phyloP scores from a whole-genome alignment of 2,113 vertebrate genomes.

The Melospiza georgiana region DNA sequence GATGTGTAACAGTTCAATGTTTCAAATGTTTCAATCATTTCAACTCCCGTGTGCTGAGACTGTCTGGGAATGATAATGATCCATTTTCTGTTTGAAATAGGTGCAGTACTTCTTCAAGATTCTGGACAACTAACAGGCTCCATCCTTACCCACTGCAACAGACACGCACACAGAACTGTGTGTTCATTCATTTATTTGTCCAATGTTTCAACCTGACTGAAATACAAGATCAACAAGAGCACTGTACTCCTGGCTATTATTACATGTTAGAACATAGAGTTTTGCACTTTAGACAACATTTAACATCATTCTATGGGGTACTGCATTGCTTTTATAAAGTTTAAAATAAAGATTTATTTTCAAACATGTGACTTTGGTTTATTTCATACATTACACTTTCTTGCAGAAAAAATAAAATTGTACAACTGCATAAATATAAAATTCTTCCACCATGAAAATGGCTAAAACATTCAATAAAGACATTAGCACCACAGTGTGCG shows the following conservation, averaged over 20 bases:
- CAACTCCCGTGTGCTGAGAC: fast-evolving
- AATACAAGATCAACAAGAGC: conserved; percentile 91
- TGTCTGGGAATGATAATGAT: too few species aligned
- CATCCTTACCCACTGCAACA: background rate
- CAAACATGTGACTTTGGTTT: conserved; percentile 99
- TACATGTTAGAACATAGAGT: conserved; percentile 92
- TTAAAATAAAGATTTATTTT: conserved; percentile 90
- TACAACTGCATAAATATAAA: conserved; percentile 99
- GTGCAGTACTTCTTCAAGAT: conserved; percentile 98
- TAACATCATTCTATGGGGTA: conserved; percentile 89
- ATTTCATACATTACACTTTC: conserved; percentile 96
- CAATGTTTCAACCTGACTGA: conserved; percentile 94
- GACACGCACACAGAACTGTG: background rate
- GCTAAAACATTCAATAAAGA: conserved; percentile 99
- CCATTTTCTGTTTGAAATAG: conserved; percentile 66
- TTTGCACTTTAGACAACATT: conserved; percentile 91
- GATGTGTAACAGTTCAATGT: fast-evolving
- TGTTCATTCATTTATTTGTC: conserved; percentile 87
- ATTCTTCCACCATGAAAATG: conserved; percentile 99
- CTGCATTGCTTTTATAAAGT: conserved; percentile 93
- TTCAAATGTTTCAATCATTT: background rate
- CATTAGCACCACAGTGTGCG: conserved; percentile 87
- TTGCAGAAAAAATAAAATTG: conserved; percentile 96
- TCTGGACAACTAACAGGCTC: conserved; percentile 75
- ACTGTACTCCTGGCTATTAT: conserved; percentile 86